These are phyloP conservation scores for Bubo bubo DNA, from an alignment of 2,113 vertebrate species.

Conservation along the genomic window DNA sequence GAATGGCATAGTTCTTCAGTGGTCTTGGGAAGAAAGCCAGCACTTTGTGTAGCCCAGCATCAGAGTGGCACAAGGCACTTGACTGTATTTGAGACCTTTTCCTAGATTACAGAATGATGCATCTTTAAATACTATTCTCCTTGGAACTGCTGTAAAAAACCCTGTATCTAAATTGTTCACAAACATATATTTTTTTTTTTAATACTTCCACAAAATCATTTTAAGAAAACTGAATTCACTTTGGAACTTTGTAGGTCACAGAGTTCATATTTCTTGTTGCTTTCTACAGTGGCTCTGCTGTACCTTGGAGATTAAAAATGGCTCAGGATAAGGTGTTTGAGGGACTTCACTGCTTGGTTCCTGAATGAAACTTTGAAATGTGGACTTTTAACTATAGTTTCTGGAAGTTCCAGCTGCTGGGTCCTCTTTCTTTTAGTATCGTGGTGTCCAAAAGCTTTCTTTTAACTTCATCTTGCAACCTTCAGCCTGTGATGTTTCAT, in stretches of 20 bases:
- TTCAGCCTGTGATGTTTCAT: neutral
- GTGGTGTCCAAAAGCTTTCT: neutral
- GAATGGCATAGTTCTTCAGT: neutral
- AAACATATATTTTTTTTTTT: neutral
- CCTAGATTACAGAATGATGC: rapidly evolving
- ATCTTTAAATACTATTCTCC: neutral
- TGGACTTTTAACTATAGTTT: neutral
- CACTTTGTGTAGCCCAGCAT: neutral
- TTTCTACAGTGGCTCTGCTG: neutral
- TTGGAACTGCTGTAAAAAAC: neutral
- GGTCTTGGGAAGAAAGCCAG: neutral
- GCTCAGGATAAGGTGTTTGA: neutral
- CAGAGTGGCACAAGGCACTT: neutral
- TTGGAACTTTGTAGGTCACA: neutral
- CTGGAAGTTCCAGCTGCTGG: neutral
- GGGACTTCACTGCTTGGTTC: neutral
- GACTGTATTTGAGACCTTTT: neutral
- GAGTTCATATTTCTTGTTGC: neutral
- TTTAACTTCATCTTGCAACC: neutral
- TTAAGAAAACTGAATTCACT: neutral
- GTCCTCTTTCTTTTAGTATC: neutral
- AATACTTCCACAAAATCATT: neutral
- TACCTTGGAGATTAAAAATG: neutral
- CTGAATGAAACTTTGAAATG: neutral
- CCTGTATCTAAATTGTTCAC: neutral